Base-by-base conservation (phyloP, 2,888 invertebrate species). In the Phaedon cochleariae region DNA sequence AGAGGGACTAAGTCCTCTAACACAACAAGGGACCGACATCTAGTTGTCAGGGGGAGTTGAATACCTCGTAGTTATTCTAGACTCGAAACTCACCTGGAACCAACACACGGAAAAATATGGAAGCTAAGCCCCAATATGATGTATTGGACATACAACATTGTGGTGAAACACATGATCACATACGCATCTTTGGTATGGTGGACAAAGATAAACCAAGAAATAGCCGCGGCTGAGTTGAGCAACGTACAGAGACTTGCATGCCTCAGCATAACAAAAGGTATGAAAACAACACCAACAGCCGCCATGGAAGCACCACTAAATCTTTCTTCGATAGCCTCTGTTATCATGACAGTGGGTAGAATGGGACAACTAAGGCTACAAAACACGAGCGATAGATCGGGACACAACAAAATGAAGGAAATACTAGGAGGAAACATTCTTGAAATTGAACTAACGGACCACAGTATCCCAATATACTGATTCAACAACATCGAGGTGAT, bases 201-300 rank as follows among this genome's bases (percentile, higher is more conserved):
- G 46, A 46, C 46, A 46, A 46, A 46, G 46, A 46, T 46, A 17
- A 7, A 2, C 10, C 46, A 46, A 17, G 15, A 46, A 15, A 46
- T 46, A 17, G 46, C 46, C 46, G 46, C 46, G 17, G 46, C 17
- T 46, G 46, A 46, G 46, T 15, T 46, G 46, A 46, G 17, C 46
- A 46, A 34, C 15, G 46, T 46, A 15, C 46, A 46, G 10, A 46
- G 46, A 46, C 46, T 46, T 46, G 46, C 20, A 3, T 18, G 20
- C 46, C 46, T 46, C 6, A 18, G 46, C 17, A 46, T 18, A 26
- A 26, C 26, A 26, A 7, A 7, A 5, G 26, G 4, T 26, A 26
- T 26, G 26, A 26, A 26, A 26, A 26, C 26, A 26, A 26, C 26
- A 26, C 26, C 26, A 26, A 26, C 26, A 26, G 26, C 26, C 3